These are phyloP conservation scores for Gasteruption jaculator DNA, from an alignment of 2,888 invertebrate genomes.

Conservation along the genomic window DNA sequence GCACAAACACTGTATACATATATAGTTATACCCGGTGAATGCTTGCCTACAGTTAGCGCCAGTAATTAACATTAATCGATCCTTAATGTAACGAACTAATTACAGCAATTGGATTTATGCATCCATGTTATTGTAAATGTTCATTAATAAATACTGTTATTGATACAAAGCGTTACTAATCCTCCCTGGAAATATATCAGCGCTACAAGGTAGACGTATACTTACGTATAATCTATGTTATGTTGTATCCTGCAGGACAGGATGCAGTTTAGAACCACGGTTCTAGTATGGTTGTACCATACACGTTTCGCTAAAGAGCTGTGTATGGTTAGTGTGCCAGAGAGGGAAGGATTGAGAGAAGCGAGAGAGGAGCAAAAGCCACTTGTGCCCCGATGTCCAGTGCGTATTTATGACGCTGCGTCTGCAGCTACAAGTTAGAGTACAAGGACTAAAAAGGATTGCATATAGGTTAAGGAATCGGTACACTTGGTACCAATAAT, in stretches of 20 bases:
- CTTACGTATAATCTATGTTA: too few relatives aligned
- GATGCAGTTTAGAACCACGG: conserved; percentile 26
- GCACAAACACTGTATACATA: too few relatives aligned
- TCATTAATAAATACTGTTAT: too few relatives aligned
- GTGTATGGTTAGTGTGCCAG: conserved; percentile 19
- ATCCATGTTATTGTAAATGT: too few relatives aligned
- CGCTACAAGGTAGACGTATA: too few relatives aligned
- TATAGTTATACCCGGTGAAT: too few relatives aligned
- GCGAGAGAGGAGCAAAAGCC: conserved; percentile 6
- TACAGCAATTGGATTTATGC: too few relatives aligned
- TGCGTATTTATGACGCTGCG: conserved; percentile 30
- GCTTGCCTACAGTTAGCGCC: too few relatives aligned
- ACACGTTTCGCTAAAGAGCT: conserved; percentile 19
- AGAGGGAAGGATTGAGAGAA: conserved; percentile 18
- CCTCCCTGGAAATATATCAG: too few relatives aligned
- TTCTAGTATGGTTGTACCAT: conserved; percentile 22
- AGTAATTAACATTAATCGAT: too few relatives aligned
- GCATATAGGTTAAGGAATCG: conserved; percentile 5
- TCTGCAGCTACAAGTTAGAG: conserved; percentile 23
- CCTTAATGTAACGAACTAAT: too few relatives aligned
- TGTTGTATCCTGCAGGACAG: conserved; percentile 20
- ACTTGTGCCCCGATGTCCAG: conserved; percentile 24
- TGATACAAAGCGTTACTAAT: too few relatives aligned
- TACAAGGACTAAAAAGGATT: conserved; percentile 16
- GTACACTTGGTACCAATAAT: conserved; percentile 10